These are phyloP conservation scores for Scaptomyza montana DNA, from an alignment of 1,140 invertebrate species.

Conservation along the genomic window DNA sequence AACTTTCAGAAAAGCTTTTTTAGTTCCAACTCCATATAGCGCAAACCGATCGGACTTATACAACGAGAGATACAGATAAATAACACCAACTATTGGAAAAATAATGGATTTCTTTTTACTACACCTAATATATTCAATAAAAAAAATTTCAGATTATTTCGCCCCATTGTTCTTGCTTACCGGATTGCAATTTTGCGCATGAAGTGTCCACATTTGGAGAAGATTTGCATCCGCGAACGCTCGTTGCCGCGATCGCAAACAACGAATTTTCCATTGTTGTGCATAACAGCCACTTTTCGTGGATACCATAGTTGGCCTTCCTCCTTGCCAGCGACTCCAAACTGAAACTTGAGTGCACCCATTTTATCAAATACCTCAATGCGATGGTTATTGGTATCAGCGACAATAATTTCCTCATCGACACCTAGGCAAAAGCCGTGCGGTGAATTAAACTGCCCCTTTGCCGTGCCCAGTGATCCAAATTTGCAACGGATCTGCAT, in stretches of 20 bases:
- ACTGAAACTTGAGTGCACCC: constrained; percentile 94
- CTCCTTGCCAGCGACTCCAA: constrained; percentile 95
- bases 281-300: constrained; percentile 96
- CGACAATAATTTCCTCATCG: constrained; percentile 97
- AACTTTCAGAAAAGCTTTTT: too few species aligned
- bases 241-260: constrained; percentile 98
- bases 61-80: too few species aligned
- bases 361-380: constrained; percentile 97
- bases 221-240: constrained; percentile 98
- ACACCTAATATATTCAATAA: too few species aligned
- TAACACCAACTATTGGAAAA: too few species aligned
- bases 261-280: constrained; percentile 94
- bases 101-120: too few species aligned
- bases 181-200: constrained; percentile 96
- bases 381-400: constrained; percentile 98
- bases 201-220: constrained; percentile 93
- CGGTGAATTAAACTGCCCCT: constrained; percentile 97
- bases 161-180: constrained; percentile 29
- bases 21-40: too few species aligned
- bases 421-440: constrained; percentile 97
- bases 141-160: too few species aligned
- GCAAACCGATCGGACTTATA: too few species aligned
- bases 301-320: constrained; percentile 99
- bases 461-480: constrained; percentile 94
- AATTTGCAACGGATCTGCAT: constrained; percentile 97